Base-by-base conservation (phyloP, 2,797 vertebrate species). In the Esox lucius region DNA sequence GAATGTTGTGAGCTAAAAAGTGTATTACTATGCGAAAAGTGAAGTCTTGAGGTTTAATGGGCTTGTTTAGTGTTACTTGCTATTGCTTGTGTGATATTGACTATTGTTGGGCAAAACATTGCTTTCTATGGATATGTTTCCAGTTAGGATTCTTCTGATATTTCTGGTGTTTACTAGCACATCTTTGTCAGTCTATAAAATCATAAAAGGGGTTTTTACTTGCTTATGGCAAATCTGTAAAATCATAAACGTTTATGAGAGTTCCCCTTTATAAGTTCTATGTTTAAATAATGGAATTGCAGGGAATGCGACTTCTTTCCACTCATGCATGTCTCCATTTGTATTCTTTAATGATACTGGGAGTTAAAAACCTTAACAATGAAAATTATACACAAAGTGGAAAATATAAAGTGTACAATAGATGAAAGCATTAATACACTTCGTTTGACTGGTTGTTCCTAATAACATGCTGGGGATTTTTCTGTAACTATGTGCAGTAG, bases 391-490 rank as follows among this genome's bases (percentile, higher is more conserved):
- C 49, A 69, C 19, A 64, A 46, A 42, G 5, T 39, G 51, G 17
- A 59, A 51, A 28, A 35, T 33, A 56, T 59, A 65, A 7, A 26
- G 22, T 12, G 24, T 26, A 56, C 19, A 73, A 46, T 46, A 42
- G 39, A 48, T 5, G 64, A 26, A 61, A 24, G 48, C 24, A 48
- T 42, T 61, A 59, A 22, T 61, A 12, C 56, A 28, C 4, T 73
- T 35, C 1, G 17, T 70, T 31, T 66, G 61, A 19, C 16, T 66
- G 42, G 24, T 39, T 24, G 33, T 59, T 62, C 61, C 28, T 73
- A 73, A 66, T 51, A 19, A 19, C 19, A 64, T 24, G 16, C 11
- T 66, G 61, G 48, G 65, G 64, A 66, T n/a, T 73, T 42, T 73
- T 73, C 49, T 26, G 72, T 48, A 66, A 51, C 72, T 19, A 26